A percentile compares a stretch with the other conserved stretches of the same genome.
phyloP scores from a whole-genome alignment of 2,113 vertebrate genomes.

The Bos taurus region DNA sequence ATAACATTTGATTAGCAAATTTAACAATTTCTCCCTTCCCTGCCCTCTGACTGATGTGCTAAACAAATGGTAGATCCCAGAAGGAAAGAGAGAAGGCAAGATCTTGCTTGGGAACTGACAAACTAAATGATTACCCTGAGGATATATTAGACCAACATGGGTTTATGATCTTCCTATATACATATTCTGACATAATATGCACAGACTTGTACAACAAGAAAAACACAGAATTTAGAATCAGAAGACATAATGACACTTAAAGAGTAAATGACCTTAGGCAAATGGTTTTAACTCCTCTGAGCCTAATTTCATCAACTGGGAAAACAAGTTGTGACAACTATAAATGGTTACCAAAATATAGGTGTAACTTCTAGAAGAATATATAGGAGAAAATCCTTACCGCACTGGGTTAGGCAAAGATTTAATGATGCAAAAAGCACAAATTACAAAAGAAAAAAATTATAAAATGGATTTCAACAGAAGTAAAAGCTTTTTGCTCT shows the following conservation, averaged over 20 bases:
- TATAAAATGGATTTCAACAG: background rate
- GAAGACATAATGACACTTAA: background rate
- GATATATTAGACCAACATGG: background rate
- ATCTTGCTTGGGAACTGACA: background rate
- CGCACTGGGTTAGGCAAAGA: background rate
- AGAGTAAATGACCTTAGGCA: background rate
- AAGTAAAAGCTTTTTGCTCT: constrained; percentile 16
- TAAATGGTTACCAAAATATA: background rate
- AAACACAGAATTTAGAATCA: background rate
- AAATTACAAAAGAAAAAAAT: background rate
- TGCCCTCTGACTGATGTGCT: background rate
- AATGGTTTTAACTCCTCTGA: background rate
- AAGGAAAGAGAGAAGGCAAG: constrained; percentile 23
- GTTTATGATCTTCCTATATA: background rate
- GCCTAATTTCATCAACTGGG: background rate
- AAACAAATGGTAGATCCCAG: background rate
- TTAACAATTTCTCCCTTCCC: constrained; percentile 8
- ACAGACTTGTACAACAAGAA: background rate
- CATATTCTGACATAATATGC: background rate
- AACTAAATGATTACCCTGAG: background rate
- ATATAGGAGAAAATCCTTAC: constrained; percentile 4
- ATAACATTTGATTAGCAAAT: background rate
- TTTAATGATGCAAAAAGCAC: background rate
- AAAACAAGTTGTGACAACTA: background rate
- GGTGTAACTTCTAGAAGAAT: constrained; percentile 1